Conservation (phyloP, 2,888 invertebrate genomes). For the Ectobius pallidus region DNA sequence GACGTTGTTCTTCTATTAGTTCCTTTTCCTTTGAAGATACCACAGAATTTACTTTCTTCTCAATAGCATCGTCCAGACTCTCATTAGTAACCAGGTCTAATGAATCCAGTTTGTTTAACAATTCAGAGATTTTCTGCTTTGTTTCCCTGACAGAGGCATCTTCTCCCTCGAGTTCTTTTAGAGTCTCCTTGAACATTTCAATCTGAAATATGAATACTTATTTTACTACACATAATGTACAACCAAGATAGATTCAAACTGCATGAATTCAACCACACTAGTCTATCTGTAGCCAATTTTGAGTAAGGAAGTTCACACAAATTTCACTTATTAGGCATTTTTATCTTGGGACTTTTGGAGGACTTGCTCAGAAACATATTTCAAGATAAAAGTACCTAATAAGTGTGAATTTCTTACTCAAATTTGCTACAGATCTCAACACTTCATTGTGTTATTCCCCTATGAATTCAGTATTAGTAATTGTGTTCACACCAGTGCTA, state of each 20-base stretch:
- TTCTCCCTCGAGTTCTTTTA: conserved; percentile 41
- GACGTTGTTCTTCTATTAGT: conserved; percentile 64
- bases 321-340: no score
- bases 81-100: conserved; percentile 5
- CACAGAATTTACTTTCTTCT: conserved; percentile 44
- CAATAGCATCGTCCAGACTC: conserved; percentile 36
- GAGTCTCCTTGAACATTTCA: conserved; percentile 59
- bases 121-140: conserved; percentile 30
- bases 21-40: conserved; percentile 61
- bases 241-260: no score
- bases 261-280: no score
- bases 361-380: no score
- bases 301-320: neutral
- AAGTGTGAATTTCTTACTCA: no score
- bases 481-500: no score
- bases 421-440: no score
- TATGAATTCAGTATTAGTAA: no score
- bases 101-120: conserved; percentile 38
- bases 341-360: no score
- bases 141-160: conserved; percentile 34
- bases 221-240: neutral
- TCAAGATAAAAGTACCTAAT: no score
- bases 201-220: conserved; percentile 39
- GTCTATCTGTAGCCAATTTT: neutral
- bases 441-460: no score